Percentiles rank a stretch among this genome's conserved stretches.
Conservation (phyloP, 2,797 vertebrate genomes). For the Vespertilio murinus region DNA sequence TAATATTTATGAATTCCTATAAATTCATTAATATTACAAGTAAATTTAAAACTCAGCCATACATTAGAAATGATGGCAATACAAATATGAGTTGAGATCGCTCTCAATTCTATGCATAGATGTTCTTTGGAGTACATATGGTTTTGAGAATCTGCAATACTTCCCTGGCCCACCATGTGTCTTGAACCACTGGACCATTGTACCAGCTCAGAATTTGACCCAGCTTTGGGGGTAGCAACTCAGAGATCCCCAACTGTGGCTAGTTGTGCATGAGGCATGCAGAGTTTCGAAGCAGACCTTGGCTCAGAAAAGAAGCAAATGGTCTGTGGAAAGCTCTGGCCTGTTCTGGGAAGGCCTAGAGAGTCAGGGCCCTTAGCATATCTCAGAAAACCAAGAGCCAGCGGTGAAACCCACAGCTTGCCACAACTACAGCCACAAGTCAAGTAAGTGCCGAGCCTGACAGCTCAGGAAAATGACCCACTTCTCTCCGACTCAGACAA, state of each 20-base stretch:
- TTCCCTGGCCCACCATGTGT: not conserved
- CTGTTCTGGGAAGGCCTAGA: not conserved
- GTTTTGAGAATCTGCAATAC: not conserved
- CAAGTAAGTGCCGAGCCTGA: constrained; percentile 77
- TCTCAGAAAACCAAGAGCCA: constrained; percentile 37
- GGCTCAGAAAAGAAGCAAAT: constrained; percentile 34
- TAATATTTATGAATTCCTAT: not conserved
- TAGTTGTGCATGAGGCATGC: not conserved
- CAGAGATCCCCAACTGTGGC: not conserved
- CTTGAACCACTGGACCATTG: not conserved
- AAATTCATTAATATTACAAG: constrained; percentile 10
- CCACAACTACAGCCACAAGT: constrained; percentile 71
- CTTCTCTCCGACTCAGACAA: constrained; percentile 87
- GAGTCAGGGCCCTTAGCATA: not conserved
- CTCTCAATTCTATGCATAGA: not conserved
- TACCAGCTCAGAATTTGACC: not conserved
- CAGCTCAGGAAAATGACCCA: constrained; percentile 86
- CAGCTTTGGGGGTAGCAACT: not conserved
- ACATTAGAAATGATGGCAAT: not conserved
- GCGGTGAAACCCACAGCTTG: constrained; percentile 64
- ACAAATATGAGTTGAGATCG: not conserved
- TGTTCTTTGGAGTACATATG: not conserved
- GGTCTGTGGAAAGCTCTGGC: not conserved
- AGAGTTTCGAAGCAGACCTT: not conserved
- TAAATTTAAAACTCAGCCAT: not conserved